Conservation (phyloP, 2,797 vertebrate genomes). For the Esox masquinongy region DNA sequence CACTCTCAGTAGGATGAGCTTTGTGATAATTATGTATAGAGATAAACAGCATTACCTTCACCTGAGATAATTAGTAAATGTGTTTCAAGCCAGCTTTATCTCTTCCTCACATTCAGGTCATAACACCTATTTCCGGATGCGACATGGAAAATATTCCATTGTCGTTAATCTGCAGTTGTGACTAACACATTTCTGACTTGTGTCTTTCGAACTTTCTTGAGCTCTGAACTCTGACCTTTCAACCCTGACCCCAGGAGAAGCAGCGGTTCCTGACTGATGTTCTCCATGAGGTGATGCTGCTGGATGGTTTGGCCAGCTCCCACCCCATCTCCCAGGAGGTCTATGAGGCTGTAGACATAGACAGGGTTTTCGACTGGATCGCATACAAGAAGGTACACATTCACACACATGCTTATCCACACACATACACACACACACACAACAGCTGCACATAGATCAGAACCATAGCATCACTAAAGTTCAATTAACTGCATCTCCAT, state of each 20-base stretch:
- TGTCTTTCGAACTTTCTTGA: background rate
- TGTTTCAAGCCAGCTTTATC: too few species aligned
- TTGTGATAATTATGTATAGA: background rate
- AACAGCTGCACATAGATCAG: too few species aligned
- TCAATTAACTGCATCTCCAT: too few species aligned
- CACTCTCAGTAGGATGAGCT: background rate
- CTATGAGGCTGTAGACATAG: slow-evolving; percentile 89
- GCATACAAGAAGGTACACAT: slow-evolving; percentile 92
- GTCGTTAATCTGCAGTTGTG: background rate
- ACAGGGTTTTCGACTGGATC: slow-evolving; percentile 97
- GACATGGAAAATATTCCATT: background rate
- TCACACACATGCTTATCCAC: background rate
- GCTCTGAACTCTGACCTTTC: background rate
- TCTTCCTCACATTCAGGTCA: too few species aligned
- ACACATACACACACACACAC: slow-evolving; percentile 1
- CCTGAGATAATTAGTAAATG: background rate
- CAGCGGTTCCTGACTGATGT: slow-evolving; percentile 97
- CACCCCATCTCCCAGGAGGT: slow-evolving; percentile 98
- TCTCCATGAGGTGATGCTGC: slow-evolving; percentile 95
- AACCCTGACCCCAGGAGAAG: slow-evolving; percentile 81
- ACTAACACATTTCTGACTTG: background rate
- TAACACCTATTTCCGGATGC: background rate
- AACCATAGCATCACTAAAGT: too few species aligned
- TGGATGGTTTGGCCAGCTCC: slow-evolving; percentile 91
- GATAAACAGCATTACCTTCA: background rate